Conservation (phyloP, 2,797 vertebrate species). For the Phoeniculus purpureus region DNA sequence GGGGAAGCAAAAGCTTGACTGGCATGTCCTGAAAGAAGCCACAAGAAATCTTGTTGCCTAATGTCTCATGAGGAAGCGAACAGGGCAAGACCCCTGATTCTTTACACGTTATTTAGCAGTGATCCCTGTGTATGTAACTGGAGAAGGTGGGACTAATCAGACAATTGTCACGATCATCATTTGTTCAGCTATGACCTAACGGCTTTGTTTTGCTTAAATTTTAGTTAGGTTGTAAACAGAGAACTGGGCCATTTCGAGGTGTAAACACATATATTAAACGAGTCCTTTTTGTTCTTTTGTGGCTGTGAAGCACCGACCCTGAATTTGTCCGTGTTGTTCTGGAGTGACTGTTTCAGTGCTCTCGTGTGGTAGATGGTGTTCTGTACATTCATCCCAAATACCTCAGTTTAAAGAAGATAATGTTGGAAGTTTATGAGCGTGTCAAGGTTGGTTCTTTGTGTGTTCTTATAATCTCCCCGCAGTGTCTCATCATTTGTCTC, state of each 20-base stretch:
- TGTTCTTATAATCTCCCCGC: not conserved
- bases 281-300: not conserved
- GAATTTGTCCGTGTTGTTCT: not conserved
- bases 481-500: slow-evolving; percentile 9
- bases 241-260: not conserved
- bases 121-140: rapidly evolving
- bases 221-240: not conserved
- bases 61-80: not conserved
- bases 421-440: not conserved
- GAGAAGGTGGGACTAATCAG: not conserved
- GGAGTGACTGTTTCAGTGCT: not conserved
- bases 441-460: slow-evolving; percentile 22
- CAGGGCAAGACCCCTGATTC: not conserved
- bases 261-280: not conserved
- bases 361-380: not conserved
- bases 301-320: not conserved
- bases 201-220: not conserved
- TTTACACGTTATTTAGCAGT: not conserved
- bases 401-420: not conserved
- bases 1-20: not conserved
- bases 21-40: not conserved
- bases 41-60: not conserved
- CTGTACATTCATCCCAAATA: not conserved
- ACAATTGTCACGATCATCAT: not conserved
- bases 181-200: not conserved